A percentile compares a stretch with the other conserved stretches of the same genome.
Conservation (phyloP, 1,140 invertebrate genomes). For the Bombus vancouverensis region DNA sequence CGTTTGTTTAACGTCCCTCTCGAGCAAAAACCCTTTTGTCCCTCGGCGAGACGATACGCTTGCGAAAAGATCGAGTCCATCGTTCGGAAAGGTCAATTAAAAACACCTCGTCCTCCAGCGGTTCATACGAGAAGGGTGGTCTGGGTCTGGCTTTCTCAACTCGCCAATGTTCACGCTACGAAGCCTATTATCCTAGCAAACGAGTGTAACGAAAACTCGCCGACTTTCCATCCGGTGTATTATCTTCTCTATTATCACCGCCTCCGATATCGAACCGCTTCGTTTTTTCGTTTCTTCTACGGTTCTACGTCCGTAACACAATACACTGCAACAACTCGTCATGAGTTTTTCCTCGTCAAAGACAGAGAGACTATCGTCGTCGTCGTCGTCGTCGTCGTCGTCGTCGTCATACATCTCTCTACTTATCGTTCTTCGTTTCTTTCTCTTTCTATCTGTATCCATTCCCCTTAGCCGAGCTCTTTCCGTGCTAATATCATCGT, state of each 20-base stretch:
- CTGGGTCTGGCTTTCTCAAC: not conserved
- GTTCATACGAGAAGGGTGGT: not conserved
- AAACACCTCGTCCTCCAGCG: not conserved
- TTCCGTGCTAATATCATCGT: constrained; percentile 55
- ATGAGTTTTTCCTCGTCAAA: not conserved
- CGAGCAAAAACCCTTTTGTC: not conserved
- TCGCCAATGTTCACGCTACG: not conserved
- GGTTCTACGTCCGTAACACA: constrained; percentile 35
- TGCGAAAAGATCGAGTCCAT: not conserved
- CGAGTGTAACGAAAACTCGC: constrained; percentile 4
- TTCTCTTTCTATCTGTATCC: not conserved
- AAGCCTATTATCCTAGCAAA: not conserved
- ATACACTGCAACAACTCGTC: constrained; percentile 35
- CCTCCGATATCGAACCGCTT: not conserved
- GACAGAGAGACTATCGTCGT: not conserved
- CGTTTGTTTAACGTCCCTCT: not conserved
- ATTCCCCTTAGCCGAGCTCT: not conserved
- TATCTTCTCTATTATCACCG: constrained; percentile 9
- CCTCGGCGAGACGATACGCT: not conserved
- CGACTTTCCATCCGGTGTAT: not conserved
- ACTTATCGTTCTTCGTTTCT: constrained; percentile 17
- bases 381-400: not conserved
- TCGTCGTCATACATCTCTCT: not conserved
- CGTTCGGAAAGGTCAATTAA: constrained; percentile 10
- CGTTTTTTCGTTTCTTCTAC: constrained; percentile 7